These are phyloP conservation scores for Nothobranchius kuhntae DNA, from an alignment of 2,113 vertebrate genomes.

Conservation along the genomic window DNA sequence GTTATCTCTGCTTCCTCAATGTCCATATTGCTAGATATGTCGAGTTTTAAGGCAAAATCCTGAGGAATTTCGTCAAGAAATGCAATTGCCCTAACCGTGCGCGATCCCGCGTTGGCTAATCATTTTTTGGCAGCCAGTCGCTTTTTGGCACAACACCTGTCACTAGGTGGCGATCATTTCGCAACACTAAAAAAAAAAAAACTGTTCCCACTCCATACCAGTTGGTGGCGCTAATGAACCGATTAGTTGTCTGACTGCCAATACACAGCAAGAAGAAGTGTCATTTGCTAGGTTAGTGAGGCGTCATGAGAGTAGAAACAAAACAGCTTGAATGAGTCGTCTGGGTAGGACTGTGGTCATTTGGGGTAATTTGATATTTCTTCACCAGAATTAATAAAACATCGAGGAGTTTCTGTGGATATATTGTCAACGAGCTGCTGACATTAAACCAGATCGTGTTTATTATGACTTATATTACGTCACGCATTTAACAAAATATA, in stretches of 20 bases:
- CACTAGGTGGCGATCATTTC: slow-evolving; percentile 16
- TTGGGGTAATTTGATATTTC: not conserved
- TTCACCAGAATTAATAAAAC: not conserved
- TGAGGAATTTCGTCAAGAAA: too few species aligned
- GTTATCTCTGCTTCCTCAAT: too few species aligned
- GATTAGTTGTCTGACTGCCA: too few species aligned
- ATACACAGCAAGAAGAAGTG: not conserved
- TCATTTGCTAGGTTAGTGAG: not conserved
- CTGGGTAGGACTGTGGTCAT: not conserved
- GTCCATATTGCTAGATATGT: too few species aligned
- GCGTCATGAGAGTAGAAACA: not conserved
- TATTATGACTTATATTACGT: not conserved
- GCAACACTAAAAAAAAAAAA: too few species aligned
- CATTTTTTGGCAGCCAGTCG: too few species aligned
- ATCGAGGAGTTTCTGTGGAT: not conserved
- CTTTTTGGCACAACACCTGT: too few species aligned
- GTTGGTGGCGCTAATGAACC: too few species aligned
- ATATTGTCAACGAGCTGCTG: not conserved
- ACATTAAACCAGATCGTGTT: not conserved
- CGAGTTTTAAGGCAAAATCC: too few species aligned
- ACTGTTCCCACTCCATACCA: too few species aligned
- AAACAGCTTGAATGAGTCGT: not conserved
- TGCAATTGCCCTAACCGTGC: too few species aligned
- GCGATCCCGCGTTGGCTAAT: too few species aligned
- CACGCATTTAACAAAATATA: not conserved